phyloP scores from a whole-genome alignment of 2,113 vertebrate genomes.

The Illadopsis cleaveri region DNA sequence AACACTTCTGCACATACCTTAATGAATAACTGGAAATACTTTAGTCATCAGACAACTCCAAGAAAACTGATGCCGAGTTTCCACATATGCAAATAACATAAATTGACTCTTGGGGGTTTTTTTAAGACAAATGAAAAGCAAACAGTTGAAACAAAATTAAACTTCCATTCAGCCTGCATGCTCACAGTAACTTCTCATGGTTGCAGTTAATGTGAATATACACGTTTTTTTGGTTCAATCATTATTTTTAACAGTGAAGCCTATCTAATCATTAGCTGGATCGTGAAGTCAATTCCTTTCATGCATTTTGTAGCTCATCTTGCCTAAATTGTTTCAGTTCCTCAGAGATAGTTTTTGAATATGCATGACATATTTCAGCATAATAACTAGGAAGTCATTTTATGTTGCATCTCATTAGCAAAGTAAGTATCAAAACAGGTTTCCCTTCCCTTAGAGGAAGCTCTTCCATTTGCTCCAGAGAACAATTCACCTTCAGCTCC shows the following conservation, averaged over 20 bases:
- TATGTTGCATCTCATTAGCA: constrained; percentile 52
- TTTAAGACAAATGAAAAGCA: not conserved
- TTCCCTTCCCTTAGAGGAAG: constrained; percentile 32
- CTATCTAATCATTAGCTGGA: constrained; percentile 50
- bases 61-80: not conserved
- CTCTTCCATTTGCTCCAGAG: constrained; percentile 30
- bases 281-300: constrained; percentile 38
- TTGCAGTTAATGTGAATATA: not conserved
- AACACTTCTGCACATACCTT: not conserved
- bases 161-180: not conserved
- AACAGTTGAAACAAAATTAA: constrained; percentile 18
- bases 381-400: constrained; percentile 63
- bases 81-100: not conserved
- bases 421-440: constrained; percentile 55
- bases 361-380: constrained; percentile 52
- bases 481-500: constrained; percentile 46
- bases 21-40: not conserved
- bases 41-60: not conserved
- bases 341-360: constrained; percentile 60
- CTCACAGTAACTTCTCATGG: not conserved
- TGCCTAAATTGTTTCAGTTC: constrained; percentile 60
- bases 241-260: constrained; percentile 52
- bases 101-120: not conserved
- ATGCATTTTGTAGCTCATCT: constrained; percentile 55
- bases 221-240: not conserved